Conservation (phyloP, 1,140 invertebrate genomes). For the Neotoxoptera formosana region DNA sequence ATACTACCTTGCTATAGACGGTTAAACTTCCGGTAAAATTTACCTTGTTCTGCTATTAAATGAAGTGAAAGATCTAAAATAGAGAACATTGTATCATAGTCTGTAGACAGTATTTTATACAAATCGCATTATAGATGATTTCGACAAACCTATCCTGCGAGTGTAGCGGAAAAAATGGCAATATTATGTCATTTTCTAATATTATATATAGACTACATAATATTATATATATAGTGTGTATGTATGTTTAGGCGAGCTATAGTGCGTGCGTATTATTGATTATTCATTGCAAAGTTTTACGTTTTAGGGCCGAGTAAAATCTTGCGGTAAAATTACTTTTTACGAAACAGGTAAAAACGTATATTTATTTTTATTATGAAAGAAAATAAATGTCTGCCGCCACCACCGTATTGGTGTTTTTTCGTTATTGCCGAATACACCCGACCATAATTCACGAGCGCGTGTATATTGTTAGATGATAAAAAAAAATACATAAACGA, state of each 20-base stretch:
- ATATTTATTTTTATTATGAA: conserved; percentile 37
- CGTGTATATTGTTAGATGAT: conserved; percentile 45
- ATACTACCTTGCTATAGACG: not conserved
- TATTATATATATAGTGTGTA: not conserved
- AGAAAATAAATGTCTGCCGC: conserved; percentile 1
- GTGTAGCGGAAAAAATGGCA: not conserved
- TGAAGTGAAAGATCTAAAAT: not conserved
- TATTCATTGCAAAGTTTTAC: not conserved
- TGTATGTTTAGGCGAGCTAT: not conserved
- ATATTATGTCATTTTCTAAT: not conserved
- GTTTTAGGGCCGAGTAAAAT: conserved; percentile 31
- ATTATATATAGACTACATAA: not conserved
- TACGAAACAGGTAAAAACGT: conserved; percentile 31
- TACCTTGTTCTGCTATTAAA: not conserved
- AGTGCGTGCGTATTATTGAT: conserved; percentile 7
- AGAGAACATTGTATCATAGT: not conserved
- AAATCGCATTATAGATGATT: not conserved
- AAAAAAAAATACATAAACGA: conserved; percentile 41
- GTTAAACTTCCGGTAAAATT: not conserved
- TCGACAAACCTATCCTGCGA: not conserved
- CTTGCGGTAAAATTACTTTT: conserved; percentile 22
- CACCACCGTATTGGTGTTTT: conserved; percentile 18
- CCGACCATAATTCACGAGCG: conserved; percentile 25
- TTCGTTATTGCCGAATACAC: conserved; percentile 26
- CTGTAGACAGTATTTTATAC: not conserved